Percentiles rank a stretch among this genome's conserved stretches.
Evolutionary conservation across 2,888 invertebrate species (phyloP).

Genomic region (Beris morrisii): DNA sequence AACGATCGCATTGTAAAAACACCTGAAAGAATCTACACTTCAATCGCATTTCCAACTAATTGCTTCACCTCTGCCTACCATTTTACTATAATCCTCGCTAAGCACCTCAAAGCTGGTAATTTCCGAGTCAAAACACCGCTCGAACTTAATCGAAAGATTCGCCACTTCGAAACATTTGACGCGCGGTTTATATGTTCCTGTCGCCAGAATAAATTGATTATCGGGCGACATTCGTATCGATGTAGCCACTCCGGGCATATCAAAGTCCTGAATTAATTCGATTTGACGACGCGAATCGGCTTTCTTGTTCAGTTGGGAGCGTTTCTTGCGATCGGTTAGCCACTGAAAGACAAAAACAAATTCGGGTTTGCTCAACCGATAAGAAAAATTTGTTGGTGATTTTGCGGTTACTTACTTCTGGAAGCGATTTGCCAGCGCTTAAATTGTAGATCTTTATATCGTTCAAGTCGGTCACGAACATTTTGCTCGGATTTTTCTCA

Average conservation of each 20-base stretch:
- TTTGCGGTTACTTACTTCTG: constrained; percentile 73
- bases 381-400: not conserved
- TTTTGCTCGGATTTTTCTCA: constrained; percentile 53
- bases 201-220: constrained; percentile 87
- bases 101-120: constrained; percentile 90
- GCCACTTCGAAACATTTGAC: constrained; percentile 95
- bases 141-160: constrained; percentile 95
- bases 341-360: constrained; percentile 64
- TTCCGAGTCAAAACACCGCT: constrained; percentile 95
- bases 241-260: constrained; percentile 95
- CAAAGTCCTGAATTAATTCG: constrained; percentile 97
- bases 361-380: not conserved
- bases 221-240: constrained; percentile 84
- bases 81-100: constrained; percentile 94
- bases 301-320: constrained; percentile 82
- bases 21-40: constrained; percentile 39
- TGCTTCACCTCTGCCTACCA: constrained; percentile 53
- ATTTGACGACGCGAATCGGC: constrained; percentile 87
- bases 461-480: constrained; percentile 93
- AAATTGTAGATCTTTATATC: constrained; percentile 98
- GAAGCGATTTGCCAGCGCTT: constrained; percentile 93
- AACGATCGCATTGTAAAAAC: constrained; percentile 84
- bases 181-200: constrained; percentile 95
- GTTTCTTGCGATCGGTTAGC: constrained; percentile 81
- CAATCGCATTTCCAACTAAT: not conserved